These are phyloP conservation scores for Tineola bisselliella DNA, from an alignment of 2,888 invertebrate species.

Conservation along the genomic window DNA sequence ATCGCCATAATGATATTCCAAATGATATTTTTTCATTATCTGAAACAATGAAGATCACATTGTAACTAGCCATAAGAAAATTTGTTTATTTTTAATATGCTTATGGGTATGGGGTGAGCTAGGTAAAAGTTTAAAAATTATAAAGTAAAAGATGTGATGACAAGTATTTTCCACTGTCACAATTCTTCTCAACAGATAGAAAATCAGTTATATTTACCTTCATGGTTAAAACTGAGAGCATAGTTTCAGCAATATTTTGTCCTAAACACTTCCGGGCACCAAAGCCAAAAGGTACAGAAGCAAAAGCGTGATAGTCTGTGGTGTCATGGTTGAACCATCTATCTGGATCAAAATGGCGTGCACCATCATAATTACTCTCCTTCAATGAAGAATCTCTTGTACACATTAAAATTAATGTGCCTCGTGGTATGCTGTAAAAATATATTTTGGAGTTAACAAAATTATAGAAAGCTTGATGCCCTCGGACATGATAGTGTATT, in stretches of 20 bases:
- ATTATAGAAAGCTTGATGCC: no score
- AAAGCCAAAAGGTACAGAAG: conserved; percentile 72
- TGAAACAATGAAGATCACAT: conserved; percentile 31
- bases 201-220: conserved; percentile 63
- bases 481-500: no score
- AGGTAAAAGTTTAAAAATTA: no score
- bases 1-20: conserved; percentile 75
- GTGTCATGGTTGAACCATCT: conserved; percentile 64
- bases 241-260: conserved; percentile 68
- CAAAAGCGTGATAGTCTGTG: conserved; percentile 59
- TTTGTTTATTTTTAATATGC: no score
- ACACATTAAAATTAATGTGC: conserved; percentile 73
- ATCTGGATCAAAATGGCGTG: conserved; percentile 69
- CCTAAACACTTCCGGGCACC: conserved; percentile 72
- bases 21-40: conserved; percentile 69
- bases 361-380: conserved; percentile 74
- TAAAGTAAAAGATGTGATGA: no score
- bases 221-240: conserved; percentile 65
- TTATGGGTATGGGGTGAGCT: no score
- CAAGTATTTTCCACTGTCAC: no score
- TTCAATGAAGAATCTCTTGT: conserved; percentile 69
- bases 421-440: conserved; percentile 52
- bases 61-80: no score
- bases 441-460: not conserved
- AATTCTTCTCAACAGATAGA: no score